Evolutionary conservation across 1,140 invertebrate species (phyloP), one percentile per base, ranked within the genome.

Genomic region (Vollenhovia emeryi): DNA sequence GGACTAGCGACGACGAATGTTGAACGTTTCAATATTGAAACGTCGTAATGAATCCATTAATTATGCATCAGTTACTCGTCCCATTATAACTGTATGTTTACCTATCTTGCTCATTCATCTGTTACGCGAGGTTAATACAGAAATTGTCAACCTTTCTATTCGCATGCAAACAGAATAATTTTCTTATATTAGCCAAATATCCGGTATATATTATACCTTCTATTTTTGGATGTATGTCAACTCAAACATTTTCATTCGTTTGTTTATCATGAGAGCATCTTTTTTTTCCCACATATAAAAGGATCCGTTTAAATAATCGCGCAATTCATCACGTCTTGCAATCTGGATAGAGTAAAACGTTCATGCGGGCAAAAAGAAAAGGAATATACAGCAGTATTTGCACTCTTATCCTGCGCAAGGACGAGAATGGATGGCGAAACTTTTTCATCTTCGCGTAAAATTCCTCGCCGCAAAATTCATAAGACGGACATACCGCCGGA

Each of bases 401-500:
- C 45, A 79, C 62, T 79, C 68, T 79, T 79, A 79, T 82, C 50
- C 50, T 43, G 50, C 66, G 40, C 52, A 73, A 73, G 50, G 66
- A 82, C 52, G n/a, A 82, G 78, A 82, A 82, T 73, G 36, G 50
- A 71, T 82, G 48, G 64, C 52, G 64, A 86, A 88, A 89, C 87
- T 89, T 90, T 89, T 90, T 89, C 89, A 90, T 89, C 71, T 80
- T 73, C 30, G 59, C 69, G 64, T 43, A 50, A 43, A 45, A 73
- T 57, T 82, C 13, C n/a, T 59, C 40, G n/a, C 79, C 86, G 52
- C 52, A 90, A 90, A 90, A 90, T 90, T 90, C 88, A 90, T 90
- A 90, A 90, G 89, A 90, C 71, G 75, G 82, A 90, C 88, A 45
- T 55, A 43, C 21, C n/a, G 21, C 36, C 59, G 40, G 76, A 85